Evolutionary conservation across 2,113 vertebrate genomes (phyloP).

Genomic region (Sminthopsis crassicaudata): DNA sequence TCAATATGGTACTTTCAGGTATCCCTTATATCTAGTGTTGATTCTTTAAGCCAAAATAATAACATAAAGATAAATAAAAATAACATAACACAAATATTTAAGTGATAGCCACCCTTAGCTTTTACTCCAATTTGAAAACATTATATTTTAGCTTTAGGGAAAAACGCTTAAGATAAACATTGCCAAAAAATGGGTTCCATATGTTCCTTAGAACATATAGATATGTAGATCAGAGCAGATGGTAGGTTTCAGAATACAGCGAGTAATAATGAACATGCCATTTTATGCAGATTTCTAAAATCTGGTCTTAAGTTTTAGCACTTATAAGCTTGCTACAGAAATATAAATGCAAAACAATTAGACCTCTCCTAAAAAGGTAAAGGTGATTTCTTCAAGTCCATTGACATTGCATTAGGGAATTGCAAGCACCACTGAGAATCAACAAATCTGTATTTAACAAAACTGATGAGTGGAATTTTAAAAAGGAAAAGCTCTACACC

Average conservation of each 20-base stretch:
- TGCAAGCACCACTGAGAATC: conserved; percentile 44
- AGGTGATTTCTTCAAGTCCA: conserved; percentile 7
- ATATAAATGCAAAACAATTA: conserved; percentile 58
- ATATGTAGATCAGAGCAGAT: conserved; percentile 75
- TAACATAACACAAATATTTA: too few species aligned
- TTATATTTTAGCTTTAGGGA: conserved; percentile 47
- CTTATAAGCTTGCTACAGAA: conserved; percentile 53
- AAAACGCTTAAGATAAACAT: conserved; percentile 38
- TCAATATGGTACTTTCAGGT: background rate
- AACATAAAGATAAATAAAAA: conserved; percentile 16
- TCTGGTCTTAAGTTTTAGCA: conserved; percentile 43
- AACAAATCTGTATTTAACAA: conserved; percentile 53
- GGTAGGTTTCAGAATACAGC: conserved; percentile 71
- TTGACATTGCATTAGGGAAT: conserved; percentile 40
- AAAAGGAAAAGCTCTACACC: conserved; percentile 56
- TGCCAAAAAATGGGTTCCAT: conserved; percentile 62
- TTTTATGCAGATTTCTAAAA: conserved; percentile 68
- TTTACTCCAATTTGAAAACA: conserved; percentile 55
- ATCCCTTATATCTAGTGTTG: conserved; percentile 59
- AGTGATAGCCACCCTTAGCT: conserved; percentile 41
- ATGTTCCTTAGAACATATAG: conserved; percentile 63
- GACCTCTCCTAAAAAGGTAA: background rate
- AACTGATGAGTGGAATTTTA: conserved; percentile 14
- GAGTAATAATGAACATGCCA: conserved; percentile 59
- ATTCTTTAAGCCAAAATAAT: conserved; percentile 27